Conservation (phyloP, 2,113 vertebrate genomes). For the Rallus limicola region DNA sequence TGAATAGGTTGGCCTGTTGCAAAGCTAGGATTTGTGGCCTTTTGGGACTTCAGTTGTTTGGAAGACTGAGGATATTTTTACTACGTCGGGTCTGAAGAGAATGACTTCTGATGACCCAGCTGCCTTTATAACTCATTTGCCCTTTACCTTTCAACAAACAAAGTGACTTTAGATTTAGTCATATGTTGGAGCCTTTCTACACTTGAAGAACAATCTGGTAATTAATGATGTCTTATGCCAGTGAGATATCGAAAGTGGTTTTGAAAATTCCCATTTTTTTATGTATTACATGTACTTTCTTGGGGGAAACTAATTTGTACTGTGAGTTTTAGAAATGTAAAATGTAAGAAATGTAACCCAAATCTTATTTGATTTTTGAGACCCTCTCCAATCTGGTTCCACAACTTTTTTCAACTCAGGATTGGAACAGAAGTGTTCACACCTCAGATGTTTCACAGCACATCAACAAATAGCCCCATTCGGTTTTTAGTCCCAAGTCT, state of each 20-base stretch:
- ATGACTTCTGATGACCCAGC: background rate
- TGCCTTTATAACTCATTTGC: constrained; percentile 47
- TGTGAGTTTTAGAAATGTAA: background rate
- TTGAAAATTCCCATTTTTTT: background rate
- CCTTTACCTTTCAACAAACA: constrained; percentile 56
- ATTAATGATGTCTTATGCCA: background rate
- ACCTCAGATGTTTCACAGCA: background rate
- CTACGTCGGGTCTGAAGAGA: background rate
- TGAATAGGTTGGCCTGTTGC: constrained; percentile 38
- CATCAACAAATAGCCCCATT: background rate
- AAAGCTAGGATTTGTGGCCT: constrained; percentile 38
- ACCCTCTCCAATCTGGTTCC: fast-evolving
- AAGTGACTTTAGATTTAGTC: constrained; percentile 44
- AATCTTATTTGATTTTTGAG: background rate
- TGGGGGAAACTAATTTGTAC: background rate
- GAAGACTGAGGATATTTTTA: constrained; percentile 17
- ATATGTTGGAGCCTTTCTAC: background rate
- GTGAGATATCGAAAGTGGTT: background rate
- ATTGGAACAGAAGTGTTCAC: background rate
- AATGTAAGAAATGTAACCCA: background rate
- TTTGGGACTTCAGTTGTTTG: constrained; percentile 1
- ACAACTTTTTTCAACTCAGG: background rate
- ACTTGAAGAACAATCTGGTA: background rate
- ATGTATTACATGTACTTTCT: background rate
- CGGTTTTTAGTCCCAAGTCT: background rate